Evolutionary conservation across 1,140 invertebrate genomes (phyloP), one percentile per base, ranked within the genome.

Genomic region (Monomorium pharaonis): DNA sequence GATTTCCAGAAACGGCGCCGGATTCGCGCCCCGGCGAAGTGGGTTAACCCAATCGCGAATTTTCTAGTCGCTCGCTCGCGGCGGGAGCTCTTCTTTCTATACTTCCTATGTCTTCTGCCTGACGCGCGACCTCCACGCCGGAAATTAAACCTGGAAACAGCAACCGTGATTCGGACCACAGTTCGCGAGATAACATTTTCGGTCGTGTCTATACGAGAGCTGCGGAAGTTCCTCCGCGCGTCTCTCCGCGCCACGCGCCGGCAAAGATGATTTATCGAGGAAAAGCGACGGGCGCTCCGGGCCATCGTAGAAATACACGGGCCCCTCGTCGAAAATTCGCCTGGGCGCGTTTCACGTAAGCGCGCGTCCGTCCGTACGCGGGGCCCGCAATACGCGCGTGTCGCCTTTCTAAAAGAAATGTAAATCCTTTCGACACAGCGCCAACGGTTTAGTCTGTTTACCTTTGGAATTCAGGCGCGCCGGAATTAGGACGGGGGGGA

Each of bases 401-500:
- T 70, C 56, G 47, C 81, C 58, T 84, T 84, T 84, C 81, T 84
- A 86, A 84, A 78, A 86, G 67, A 85, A 85, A 72, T 63, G 78
- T 56, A 86, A 86, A 90, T 84, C 44, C 54, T 70, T 69, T 86
- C 81, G 54, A 70, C 67, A 72, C n/a, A n/a, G n/a, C n/a, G 54
- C 21, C 60, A 72, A 80, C 65, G 47, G 67, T 65, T 84, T 77
- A 49, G 80, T 86, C 65, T 78, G 56, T 85, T 80, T 85, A 87
- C 84, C 70, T 78, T 76, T 69, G 60, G 27, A 85, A 85, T 85
- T 85, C 75, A 56, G 47, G 49, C 47, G 75, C 58, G 37, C 27
- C 62, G 51, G 51, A 72, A 81, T 72, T 72, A 47, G 78, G 67
- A 83, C 51, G 37, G 24, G 54, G n/a, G n/a, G n/a, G n/a, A n/a